Percentiles rank a stretch among this genome's conserved stretches.
These are phyloP conservation scores for Polia nebulosa DNA, from an alignment of 2,888 invertebrate species.

Conservation along the genomic window DNA sequence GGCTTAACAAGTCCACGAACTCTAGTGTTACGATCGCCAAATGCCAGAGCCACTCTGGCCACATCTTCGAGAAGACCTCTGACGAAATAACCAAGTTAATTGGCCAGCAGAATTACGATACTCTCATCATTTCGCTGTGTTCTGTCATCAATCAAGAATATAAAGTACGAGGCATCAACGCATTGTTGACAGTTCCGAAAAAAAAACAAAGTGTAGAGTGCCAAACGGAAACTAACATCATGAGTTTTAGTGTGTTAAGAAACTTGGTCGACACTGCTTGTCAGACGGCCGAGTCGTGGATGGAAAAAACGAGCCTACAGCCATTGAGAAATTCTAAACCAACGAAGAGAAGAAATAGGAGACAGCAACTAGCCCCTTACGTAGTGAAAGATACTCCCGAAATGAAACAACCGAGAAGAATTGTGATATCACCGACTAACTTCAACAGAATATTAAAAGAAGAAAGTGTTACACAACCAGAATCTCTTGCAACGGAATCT, in stretches of 20 bases:
- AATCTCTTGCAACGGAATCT: background rate
- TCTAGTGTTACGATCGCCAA: constrained; percentile 76
- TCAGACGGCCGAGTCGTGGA: constrained; percentile 75
- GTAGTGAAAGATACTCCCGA: constrained; percentile 71
- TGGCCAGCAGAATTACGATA: constrained; percentile 82
- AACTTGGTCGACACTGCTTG: constrained; percentile 7
- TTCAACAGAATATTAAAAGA: constrained; percentile 48
- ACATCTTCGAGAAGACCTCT: constrained; percentile 74
- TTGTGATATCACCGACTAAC: constrained; percentile 71
- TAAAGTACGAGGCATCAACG: constrained; percentile 78
- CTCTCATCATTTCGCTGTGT: constrained; percentile 77
- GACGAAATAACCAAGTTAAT: constrained; percentile 77
- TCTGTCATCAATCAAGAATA: constrained; percentile 80
- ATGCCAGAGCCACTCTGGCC: constrained; percentile 60
- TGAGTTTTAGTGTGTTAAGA: background rate
- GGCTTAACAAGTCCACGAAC: constrained; percentile 69
- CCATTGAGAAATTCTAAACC: constrained; percentile 57
- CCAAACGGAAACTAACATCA: constrained; percentile 32
- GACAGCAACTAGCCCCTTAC: constrained; percentile 72
- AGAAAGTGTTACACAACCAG: background rate
- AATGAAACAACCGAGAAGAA: constrained; percentile 58
- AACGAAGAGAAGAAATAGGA: constrained; percentile 61
- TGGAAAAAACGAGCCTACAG: constrained; percentile 15
- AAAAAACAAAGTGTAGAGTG: constrained; percentile 35
- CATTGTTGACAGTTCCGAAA: constrained; percentile 73